Conservation (phyloP, 2,888 invertebrate species). For the Sphinx pinastri region DNA sequence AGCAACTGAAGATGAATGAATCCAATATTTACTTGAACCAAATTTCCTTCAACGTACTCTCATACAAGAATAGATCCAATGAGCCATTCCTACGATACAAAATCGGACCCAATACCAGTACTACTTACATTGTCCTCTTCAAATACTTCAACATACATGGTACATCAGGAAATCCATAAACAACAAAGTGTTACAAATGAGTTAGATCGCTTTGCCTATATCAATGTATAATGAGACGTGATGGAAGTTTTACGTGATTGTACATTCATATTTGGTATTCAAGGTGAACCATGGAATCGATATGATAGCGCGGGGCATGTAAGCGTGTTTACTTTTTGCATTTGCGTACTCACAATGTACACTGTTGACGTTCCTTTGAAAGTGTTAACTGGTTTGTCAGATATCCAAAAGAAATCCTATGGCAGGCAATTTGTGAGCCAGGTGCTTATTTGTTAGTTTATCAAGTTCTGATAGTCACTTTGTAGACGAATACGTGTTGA, state of each 20-base stretch:
- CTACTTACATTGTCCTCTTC: background rate
- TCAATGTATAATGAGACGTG: background rate
- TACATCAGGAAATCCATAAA: conserved; percentile 20
- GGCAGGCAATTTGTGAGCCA: background rate
- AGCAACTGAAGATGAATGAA: too few species aligned
- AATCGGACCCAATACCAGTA: background rate
- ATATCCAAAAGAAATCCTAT: background rate
- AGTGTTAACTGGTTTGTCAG: background rate
- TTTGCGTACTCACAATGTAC: background rate
- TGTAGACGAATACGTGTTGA: too few species aligned
- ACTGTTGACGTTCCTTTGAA: background rate
- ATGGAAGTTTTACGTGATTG: conserved; percentile 1
- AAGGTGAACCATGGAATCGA: conserved; percentile 21
- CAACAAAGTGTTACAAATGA: background rate
- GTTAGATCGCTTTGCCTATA: conserved; percentile 6
- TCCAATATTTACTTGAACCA: too few species aligned
- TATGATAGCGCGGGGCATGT: conserved; percentile 4
- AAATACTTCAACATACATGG: too few species aligned
- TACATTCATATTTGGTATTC: conserved; percentile 23
- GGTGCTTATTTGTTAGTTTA: too few species aligned
- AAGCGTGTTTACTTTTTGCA: conserved; percentile 7
- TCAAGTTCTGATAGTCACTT: too few species aligned
- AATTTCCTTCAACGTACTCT: too few species aligned
- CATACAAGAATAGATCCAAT: too few species aligned
- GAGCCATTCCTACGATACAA: too few species aligned